phyloP scores from a whole-genome alignment of 1,140 invertebrate genomes.

The Drosophila tropicalis region DNA sequence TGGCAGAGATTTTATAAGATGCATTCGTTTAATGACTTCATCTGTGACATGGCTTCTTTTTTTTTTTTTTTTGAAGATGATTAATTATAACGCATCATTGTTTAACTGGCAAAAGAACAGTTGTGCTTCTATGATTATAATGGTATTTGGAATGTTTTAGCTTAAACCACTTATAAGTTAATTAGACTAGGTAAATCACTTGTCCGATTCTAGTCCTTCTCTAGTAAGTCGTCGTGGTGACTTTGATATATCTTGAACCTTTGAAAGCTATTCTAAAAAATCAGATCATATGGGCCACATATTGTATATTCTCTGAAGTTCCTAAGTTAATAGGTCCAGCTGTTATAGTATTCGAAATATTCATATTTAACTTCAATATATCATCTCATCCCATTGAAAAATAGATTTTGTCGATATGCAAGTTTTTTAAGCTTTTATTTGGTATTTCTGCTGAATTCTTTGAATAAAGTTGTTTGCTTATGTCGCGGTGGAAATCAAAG shows the following conservation, averaged over 20 bases:
- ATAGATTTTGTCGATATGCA: not conserved
- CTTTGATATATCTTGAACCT: too few relatives aligned
- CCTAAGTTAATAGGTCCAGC: too few relatives aligned
- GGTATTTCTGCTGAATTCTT: constrained; percentile 5
- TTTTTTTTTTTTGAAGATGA: not conserved
- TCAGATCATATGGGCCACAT: too few relatives aligned
- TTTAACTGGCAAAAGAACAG: not conserved
- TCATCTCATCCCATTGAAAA: not conserved
- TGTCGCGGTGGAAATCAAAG: constrained; percentile 18
- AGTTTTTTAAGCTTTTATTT: constrained; percentile 7
- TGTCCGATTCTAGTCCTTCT: too few relatives aligned
- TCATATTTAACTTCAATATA: too few relatives aligned
- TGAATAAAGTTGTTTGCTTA: constrained; percentile 19
- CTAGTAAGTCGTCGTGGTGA: too few relatives aligned
- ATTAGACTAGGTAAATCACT: too few relatives aligned
- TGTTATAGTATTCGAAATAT: too few relatives aligned
- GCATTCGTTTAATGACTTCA: constrained; percentile 18
- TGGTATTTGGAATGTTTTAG: not conserved
- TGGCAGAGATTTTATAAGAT: not conserved
- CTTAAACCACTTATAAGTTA: too few relatives aligned
- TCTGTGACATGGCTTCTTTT: not conserved
- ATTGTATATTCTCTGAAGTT: too few relatives aligned
- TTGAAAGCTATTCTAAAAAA: too few relatives aligned
- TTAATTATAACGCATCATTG: not conserved
- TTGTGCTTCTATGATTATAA: not conserved